Conservation (phyloP, 2,113 vertebrate genomes). For the Leptobrachium leishanense region DNA sequence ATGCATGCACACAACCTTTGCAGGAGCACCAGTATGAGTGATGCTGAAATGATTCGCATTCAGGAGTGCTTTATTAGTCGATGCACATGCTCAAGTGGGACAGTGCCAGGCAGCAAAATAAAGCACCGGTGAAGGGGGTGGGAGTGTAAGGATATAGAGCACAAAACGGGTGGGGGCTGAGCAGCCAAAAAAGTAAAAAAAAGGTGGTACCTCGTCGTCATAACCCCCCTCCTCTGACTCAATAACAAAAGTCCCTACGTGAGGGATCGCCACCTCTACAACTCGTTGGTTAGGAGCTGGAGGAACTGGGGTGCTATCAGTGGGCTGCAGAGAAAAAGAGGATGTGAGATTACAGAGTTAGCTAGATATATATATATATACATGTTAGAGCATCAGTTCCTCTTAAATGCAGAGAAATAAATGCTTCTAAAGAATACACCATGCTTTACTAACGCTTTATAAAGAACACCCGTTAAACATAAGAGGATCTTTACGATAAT, state of each 20-base stretch:
- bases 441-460: no score
- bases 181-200: conserved; percentile 29
- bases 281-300: conserved; percentile 78
- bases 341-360: conserved; percentile 41
- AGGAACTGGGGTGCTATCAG: conserved; percentile 69
- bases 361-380: not conserved
- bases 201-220: conserved; percentile 90
- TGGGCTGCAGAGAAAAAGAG: conserved; percentile 73
- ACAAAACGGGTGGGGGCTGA: conserved; percentile 46
- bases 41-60: conserved; percentile 18
- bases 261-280: conserved; percentile 91
- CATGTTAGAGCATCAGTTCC: conserved; percentile 51
- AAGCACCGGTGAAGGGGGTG: conserved; percentile 54
- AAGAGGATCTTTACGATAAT: no score
- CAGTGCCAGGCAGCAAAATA: conserved; percentile 54
- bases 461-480: no score
- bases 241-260: conserved; percentile 91
- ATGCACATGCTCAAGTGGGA: conserved; percentile 63
- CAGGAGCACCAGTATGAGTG: conserved; percentile 1
- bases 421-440: no score
- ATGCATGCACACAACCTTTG: conserved; percentile 26
- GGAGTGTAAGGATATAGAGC: conserved; percentile 4
- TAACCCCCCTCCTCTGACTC: conserved; percentile 94
- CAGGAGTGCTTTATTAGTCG: not conserved
- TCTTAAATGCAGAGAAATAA: not conserved